Base-by-base conservation (phyloP, 2,113 vertebrate species). In the Suncus etruscus region DNA sequence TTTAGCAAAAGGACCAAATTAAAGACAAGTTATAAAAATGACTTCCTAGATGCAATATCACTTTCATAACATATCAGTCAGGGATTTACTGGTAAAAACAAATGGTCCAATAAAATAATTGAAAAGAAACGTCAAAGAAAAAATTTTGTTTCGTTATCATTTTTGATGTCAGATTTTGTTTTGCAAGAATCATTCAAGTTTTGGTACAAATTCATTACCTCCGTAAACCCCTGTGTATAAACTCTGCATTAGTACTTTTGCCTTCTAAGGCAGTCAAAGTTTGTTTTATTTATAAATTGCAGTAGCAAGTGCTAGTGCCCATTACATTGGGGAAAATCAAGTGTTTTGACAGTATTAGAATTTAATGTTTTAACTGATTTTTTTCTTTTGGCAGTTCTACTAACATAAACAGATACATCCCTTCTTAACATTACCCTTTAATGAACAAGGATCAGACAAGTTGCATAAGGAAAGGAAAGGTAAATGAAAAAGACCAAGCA, bases 401-500 rank as follows among this genome's bases (percentile, higher is more conserved):
- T 98, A 98, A 98, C 97, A 98, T 97, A 97, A 98, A 98, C 97
- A 98, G 98, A 98, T 98, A 99, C 96, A 97, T 98, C 98, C 98
- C 98, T 98, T 98, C 98, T 98, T 98, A 98, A 97, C 98, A 98
- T 98, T 98, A 98, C 97, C 98, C 98, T 98, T 99, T 98, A 98
- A 99, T 99, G 98, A 98, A 99, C 98, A 98, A 97, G 97, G 98
- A 98, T 99, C 99, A 98, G 98, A 99, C 98, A 98, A 97, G 98
- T 98, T 98, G 98, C 98, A 98, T 98, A 98, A 98, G 98, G 97
- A 98, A 98, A 98, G 98, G 98, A 98, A 98, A 98, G 98, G 98
- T 98, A 98, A 98, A 98, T 98, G 97, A 99, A 99, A 99, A 99
- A 98, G 98, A 98, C 98, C 99, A 99, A 99, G 99, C 99, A 99